A percentile compares a stretch with the other conserved stretches of the same genome.
phyloP scores from a whole-genome alignment of 30 jellyfish, hydroid and myxozoan genomes.

The Hydra vulgaris region DNA sequence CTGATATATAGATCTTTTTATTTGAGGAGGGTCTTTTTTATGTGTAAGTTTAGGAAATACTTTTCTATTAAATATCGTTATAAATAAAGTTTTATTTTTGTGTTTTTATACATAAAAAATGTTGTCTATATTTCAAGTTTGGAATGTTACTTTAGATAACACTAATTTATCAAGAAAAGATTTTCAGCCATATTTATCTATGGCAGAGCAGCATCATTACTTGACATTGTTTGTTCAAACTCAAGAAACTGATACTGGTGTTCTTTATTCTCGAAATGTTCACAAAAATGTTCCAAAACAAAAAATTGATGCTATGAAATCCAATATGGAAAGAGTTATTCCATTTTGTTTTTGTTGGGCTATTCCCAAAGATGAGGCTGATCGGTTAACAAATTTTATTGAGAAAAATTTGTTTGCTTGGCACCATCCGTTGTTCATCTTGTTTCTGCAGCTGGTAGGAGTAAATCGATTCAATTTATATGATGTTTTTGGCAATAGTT shows the following conservation, averaged over 20 bases:
- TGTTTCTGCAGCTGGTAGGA: not conserved
- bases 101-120: no score
- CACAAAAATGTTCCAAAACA: slow-evolving; percentile 27
- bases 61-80: no score
- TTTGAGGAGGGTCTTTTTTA: no score
- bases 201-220: slow-evolving; percentile 33
- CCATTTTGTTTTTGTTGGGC: slow-evolving; percentile 64
- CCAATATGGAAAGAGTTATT: slow-evolving; percentile 6
- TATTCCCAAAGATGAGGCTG: slow-evolving; percentile 21
- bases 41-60: no score
- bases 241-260: slow-evolving; percentile 18
- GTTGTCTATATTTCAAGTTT: no score
- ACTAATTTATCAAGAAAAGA: slow-evolving; percentile 21
- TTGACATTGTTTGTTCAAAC: slow-evolving; percentile 14
- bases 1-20: no score
- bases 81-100: no score
- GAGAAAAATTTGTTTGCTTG: not conserved
- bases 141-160: slow-evolving; percentile 34
- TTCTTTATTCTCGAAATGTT: slow-evolving; percentile 16
- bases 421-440: not conserved
- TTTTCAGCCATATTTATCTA: slow-evolving; percentile 16
- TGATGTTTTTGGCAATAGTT: not conserved
- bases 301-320: slow-evolving; percentile 22
- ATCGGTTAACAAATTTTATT: not conserved
- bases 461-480: not conserved